These are phyloP conservation scores for Paguma larvata DNA, from an alignment of 2,797 vertebrate species.

Conservation along the genomic window DNA sequence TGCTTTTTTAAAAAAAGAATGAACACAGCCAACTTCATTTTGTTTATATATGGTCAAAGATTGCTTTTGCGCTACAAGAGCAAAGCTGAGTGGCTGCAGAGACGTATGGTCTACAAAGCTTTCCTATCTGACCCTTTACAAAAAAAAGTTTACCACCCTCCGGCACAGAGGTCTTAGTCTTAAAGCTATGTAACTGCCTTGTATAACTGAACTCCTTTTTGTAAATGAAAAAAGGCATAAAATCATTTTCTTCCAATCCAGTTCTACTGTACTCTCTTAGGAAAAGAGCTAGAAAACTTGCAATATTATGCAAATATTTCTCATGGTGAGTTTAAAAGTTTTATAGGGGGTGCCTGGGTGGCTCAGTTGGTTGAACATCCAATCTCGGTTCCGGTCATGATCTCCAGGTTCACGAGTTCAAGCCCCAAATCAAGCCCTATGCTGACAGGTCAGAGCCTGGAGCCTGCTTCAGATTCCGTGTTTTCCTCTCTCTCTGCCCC, in stretches of 20 bases:
- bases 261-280: neutral
- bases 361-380: too few species aligned
- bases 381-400: too few species aligned
- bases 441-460: too few species aligned
- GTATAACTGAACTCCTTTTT: slow-evolving; percentile 57
- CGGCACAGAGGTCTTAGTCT: neutral
- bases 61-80: neutral
- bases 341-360: neutral
- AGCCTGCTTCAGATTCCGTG: too few species aligned
- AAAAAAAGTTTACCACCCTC: neutral
- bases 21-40: slow-evolving; percentile 41
- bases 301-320: slow-evolving; percentile 58
- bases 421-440: too few species aligned
- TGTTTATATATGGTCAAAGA: neutral
- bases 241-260: slow-evolving; percentile 48
- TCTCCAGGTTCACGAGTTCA: too few species aligned
- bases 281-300: slow-evolving; percentile 52
- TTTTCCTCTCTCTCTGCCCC: too few species aligned
- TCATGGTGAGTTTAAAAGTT: slow-evolving; percentile 59
- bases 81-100: neutral
- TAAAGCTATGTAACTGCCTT: neutral
- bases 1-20: neutral
- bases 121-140: neutral
- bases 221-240: slow-evolving; percentile 45
- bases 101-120: neutral